phyloP scores from a whole-genome alignment of 2,888 invertebrate species.

The Stenotaenia linearis region DNA sequence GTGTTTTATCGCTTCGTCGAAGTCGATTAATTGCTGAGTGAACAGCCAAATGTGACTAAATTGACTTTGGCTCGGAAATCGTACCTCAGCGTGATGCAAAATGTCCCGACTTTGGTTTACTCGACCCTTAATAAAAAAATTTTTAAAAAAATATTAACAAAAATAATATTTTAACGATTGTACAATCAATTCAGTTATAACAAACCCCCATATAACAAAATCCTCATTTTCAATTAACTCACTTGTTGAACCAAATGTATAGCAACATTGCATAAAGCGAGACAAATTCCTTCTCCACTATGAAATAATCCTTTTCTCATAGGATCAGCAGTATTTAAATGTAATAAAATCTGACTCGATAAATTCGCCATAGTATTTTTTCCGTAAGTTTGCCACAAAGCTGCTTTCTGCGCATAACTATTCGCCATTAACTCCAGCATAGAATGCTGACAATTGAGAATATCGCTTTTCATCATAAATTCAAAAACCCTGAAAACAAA shows the following conservation, averaged over 20 bases:
- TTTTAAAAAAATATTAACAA: no score
- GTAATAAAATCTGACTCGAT: constrained; percentile 70
- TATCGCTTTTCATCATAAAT: constrained; percentile 75
- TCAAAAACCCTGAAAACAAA: constrained; percentile 52
- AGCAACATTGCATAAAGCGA: constrained; percentile 64
- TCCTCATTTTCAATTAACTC: no score
- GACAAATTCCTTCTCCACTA: constrained; percentile 63
- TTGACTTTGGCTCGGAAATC: constrained; percentile 52
- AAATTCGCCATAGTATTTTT: constrained; percentile 75
- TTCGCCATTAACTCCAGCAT: constrained; percentile 73
- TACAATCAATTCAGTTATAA: no score
- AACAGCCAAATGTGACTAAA: constrained; percentile 61
- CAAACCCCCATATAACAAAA: no score
- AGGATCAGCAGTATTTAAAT: constrained; percentile 63
- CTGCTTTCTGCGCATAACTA: constrained; percentile 73
- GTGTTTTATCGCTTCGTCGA: constrained; percentile 43
- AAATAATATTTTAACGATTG: no score
- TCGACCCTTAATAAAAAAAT: no score
- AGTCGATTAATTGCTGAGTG: constrained; percentile 46
- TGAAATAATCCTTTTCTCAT: constrained; percentile 49
- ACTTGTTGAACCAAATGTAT: constrained; percentile 54
- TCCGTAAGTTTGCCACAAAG: constrained; percentile 82
- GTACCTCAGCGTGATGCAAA: constrained; percentile 30
- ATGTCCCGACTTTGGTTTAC: constrained; percentile 17
- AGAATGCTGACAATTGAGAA: constrained; percentile 77